Evolutionary conservation across 2,888 invertebrate species (phyloP).

Genomic region (Lycaena phlaeas): DNA sequence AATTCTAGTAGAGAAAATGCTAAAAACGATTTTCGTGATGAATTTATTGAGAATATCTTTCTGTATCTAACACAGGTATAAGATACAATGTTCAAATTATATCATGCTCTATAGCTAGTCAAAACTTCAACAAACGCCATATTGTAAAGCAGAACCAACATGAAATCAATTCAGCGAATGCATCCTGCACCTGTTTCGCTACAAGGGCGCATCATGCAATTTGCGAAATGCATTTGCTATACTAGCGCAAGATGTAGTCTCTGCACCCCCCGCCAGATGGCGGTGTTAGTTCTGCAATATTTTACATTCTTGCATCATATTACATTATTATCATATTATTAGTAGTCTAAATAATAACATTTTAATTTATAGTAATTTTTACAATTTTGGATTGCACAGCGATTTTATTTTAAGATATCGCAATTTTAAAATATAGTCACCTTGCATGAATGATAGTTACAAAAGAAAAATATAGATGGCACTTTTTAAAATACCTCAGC

Average conservation of each 20-base stretch:
- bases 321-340: no score
- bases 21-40: no score
- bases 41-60: no score
- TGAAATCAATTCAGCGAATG: not conserved
- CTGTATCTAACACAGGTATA: no score
- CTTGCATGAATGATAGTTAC: not conserved
- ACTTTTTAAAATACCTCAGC: no score
- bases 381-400: no score
- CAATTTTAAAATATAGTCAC: not conserved
- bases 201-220: conserved; percentile 33
- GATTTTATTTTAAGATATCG: no score
- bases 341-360: no score
- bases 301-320: not conserved
- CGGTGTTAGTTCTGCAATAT: conserved; percentile 21
- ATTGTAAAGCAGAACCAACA: not conserved
- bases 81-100: no score
- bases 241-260: conserved; percentile 28
- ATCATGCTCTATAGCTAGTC: no score
- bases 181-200: not conserved
- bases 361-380: no score
- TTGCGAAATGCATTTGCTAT: conserved; percentile 29
- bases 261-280: conserved; percentile 47
- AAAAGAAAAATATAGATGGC: conserved; percentile 1
- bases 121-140: not conserved
- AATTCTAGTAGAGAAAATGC: no score